These are phyloP conservation scores for Mirza zaza DNA, from an alignment of 2,113 vertebrate genomes.

Conservation along the genomic window DNA sequence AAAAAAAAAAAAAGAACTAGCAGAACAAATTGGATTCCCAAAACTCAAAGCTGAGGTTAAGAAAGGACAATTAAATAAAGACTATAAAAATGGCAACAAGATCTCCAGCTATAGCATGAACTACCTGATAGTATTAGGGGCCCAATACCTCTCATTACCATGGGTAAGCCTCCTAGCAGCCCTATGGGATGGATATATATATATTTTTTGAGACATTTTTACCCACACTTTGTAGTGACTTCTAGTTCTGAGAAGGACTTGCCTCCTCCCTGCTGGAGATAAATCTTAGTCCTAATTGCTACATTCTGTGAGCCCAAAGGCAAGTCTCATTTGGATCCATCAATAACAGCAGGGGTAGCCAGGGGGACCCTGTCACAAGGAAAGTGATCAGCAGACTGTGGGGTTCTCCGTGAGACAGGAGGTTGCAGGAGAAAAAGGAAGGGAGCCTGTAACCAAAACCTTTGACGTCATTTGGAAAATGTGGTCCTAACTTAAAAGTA, in stretches of 20 bases:
- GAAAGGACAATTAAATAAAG: conserved; percentile 17
- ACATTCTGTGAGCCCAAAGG: not conserved
- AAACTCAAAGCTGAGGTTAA: not conserved
- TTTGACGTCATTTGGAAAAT: not conserved
- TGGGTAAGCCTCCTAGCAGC: not conserved
- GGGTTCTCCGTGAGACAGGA: not conserved
- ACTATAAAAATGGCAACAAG: not conserved
- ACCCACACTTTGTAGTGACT: not conserved
- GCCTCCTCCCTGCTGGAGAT: not conserved
- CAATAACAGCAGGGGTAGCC: not conserved
- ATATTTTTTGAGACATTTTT: too few species aligned
- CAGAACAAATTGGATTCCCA: not conserved
- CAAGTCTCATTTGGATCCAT: not conserved
- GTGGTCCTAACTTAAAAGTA: not conserved
- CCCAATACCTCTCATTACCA: too few species aligned
- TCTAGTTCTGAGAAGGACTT: not conserved
- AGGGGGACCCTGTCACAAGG: not conserved
- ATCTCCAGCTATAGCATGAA: not conserved
- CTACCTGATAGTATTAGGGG: not conserved
- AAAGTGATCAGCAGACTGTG: not conserved
- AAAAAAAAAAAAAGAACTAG: not conserved
- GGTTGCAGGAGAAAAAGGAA: not conserved
- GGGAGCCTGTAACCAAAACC: not conserved
- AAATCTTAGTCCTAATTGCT: not conserved
- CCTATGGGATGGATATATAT: not conserved